Conservation (phyloP, 2,888 invertebrate genomes). For the Ormia ochracea region DNA sequence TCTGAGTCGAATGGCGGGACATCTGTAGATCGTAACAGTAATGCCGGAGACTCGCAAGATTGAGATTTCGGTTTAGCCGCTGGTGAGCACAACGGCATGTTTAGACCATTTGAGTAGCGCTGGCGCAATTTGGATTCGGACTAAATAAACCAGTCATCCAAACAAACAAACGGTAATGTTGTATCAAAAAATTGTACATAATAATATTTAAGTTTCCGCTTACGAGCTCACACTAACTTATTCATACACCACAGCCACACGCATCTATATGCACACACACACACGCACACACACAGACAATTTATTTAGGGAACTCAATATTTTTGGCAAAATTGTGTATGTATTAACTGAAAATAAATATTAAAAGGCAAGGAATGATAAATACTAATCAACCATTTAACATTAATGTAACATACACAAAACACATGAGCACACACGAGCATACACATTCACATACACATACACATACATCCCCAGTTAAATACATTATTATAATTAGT, state of each 20-base stretch:
- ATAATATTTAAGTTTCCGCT: slow-evolving; percentile 10
- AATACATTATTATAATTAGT: slow-evolving; percentile 8
- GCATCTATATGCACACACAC: no score
- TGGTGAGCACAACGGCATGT: slow-evolving; percentile 65
- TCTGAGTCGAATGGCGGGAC: slow-evolving; percentile 77
- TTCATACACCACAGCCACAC: no score
- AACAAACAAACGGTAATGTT: neutral
- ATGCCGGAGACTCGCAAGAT: slow-evolving; percentile 77
- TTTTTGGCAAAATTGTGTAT: slow-evolving; percentile 26
- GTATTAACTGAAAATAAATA: neutral
- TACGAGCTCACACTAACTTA: no score
- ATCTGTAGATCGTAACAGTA: slow-evolving; percentile 73
- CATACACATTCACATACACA: no score
- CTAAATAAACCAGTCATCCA: neutral
- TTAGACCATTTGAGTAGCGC: slow-evolving; percentile 70
- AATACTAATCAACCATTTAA: neutral
- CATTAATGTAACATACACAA: neutral
- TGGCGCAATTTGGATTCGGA: slow-evolving; percentile 48
- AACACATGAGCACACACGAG: no score
- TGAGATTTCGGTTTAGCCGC: slow-evolving; percentile 68
- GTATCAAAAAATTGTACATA: slow-evolving; percentile 46
- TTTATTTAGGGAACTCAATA: slow-evolving; percentile 48
- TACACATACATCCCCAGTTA: no score
- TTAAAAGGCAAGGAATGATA: neutral
- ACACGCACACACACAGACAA: neutral